These are phyloP conservation scores for Picus viridis DNA, from an alignment of 2,797 vertebrate genomes.

Conservation along the genomic window DNA sequence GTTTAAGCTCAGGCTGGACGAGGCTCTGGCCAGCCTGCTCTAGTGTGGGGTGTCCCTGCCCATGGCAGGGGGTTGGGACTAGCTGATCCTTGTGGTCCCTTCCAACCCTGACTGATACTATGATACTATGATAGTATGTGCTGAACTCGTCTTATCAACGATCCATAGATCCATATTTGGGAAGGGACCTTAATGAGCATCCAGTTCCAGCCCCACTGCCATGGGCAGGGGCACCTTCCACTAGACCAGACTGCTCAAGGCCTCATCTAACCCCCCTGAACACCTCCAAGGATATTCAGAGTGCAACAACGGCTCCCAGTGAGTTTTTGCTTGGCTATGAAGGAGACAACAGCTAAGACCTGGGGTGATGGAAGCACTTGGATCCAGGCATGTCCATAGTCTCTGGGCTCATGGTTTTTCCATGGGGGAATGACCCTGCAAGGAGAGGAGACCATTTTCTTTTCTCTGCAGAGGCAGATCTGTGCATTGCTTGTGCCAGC, in stretches of 20 bases:
- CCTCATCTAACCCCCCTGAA: no score
- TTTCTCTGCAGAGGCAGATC: not conserved
- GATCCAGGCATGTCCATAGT: not conserved
- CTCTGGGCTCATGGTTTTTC: not conserved
- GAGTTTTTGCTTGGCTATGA: not conserved
- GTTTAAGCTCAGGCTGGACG: no score
- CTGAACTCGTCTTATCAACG: not conserved
- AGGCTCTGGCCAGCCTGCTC: no score
- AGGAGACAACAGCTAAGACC: not conserved
- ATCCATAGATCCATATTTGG: not conserved
- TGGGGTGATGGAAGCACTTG: not conserved
- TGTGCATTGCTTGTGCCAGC: not conserved
- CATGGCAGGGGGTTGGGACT: no score
- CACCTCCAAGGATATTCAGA: not conserved
- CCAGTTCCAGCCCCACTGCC: no score
- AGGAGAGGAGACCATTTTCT: not conserved
- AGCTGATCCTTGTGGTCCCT: no score
- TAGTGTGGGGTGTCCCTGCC: no score
- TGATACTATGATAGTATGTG: no score
- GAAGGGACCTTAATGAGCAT: no score
- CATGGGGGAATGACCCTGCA: not conserved
- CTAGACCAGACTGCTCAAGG: no score
- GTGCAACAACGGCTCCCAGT: not conserved
- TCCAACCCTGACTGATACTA: no score
- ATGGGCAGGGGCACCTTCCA: no score